phyloP scores from a whole-genome alignment of 1,140 invertebrate species.

The Eupeodes corollae region DNA sequence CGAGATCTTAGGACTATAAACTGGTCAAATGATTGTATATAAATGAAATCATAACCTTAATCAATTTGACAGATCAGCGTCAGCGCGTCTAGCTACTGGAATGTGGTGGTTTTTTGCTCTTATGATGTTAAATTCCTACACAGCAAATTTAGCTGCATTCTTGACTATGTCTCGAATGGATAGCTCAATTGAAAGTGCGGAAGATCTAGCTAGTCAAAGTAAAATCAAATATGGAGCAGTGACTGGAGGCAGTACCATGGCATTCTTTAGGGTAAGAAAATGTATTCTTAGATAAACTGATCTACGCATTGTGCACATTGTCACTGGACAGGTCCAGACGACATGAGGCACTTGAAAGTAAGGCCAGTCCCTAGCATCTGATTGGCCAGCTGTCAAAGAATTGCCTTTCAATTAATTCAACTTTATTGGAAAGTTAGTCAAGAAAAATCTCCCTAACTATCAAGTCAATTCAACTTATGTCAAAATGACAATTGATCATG shows the following conservation, averaged over 20 bases:
- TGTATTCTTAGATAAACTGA: constrained; percentile 46
- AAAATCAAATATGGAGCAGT: constrained; percentile 81
- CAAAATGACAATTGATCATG: too few relatives aligned
- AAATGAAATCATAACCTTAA: too few relatives aligned
- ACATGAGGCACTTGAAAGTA: too few relatives aligned
- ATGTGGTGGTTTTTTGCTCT: constrained; percentile 96
- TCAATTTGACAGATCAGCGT: constrained; percentile 57
- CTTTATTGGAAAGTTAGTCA: too few relatives aligned
- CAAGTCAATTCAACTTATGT: too few relatives aligned
- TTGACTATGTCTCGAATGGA: constrained; percentile 78
- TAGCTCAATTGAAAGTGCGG: constrained; percentile 72
- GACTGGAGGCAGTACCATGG: constrained; percentile 58
- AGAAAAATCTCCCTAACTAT: too few relatives aligned
- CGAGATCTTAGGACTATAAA: too few relatives aligned
- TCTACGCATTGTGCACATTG: constrained; percentile 47
- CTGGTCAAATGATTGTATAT: too few relatives aligned
- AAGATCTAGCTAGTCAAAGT: constrained; percentile 79
- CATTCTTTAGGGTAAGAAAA: constrained; percentile 67
- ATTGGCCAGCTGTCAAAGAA: too few relatives aligned
- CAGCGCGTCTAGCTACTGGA: constrained; percentile 66
- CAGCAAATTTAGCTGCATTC: constrained; percentile 90
- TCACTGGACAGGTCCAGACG: too few relatives aligned
- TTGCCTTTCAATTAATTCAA: neutral
- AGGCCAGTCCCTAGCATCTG: too few relatives aligned
- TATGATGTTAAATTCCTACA: constrained; percentile 94